Conservation (phyloP, 2,113 vertebrate species). For the Clarias batrachus region DNA sequence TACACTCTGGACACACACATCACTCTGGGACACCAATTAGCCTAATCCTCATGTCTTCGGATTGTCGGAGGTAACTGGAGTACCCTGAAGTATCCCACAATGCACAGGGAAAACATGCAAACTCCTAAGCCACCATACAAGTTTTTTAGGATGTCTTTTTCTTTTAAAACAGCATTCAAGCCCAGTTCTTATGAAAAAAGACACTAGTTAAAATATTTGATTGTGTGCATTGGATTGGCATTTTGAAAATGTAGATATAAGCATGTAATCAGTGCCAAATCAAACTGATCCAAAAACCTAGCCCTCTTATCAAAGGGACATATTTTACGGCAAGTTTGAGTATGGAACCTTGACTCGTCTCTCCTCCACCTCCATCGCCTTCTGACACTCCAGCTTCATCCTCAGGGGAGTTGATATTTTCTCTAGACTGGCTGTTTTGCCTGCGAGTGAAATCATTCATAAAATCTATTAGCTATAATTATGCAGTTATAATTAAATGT, state of each 20-base stretch:
- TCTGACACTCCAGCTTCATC: slow-evolving; percentile 67
- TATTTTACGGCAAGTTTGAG: neutral
- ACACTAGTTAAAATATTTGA: neutral
- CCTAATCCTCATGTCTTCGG: too few relatives aligned
- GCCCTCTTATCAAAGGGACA: neutral
- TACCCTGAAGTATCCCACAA: too few relatives aligned
- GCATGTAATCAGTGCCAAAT: neutral
- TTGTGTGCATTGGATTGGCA: neutral
- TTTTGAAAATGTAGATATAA: neutral
- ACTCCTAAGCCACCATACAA: neutral
- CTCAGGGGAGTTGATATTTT: slow-evolving; percentile 81
- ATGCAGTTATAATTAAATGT: neutral
- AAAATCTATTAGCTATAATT: neutral
- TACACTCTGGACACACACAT: too few relatives aligned
- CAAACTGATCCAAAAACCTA: neutral
- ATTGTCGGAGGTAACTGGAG: too few relatives aligned
- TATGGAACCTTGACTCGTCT: slow-evolving; percentile 60
- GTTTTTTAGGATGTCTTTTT: neutral
- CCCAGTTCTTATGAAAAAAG: neutral
- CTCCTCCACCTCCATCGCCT: slow-evolving; percentile 53
- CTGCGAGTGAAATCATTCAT: slow-evolving; percentile 58
- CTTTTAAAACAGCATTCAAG: neutral
- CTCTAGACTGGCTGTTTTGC: slow-evolving; percentile 73
- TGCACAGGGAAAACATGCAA: too few relatives aligned
- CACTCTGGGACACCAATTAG: too few relatives aligned